Base-by-base conservation (phyloP, 1,140 invertebrate species). In the Rhyacophila brunnea region DNA sequence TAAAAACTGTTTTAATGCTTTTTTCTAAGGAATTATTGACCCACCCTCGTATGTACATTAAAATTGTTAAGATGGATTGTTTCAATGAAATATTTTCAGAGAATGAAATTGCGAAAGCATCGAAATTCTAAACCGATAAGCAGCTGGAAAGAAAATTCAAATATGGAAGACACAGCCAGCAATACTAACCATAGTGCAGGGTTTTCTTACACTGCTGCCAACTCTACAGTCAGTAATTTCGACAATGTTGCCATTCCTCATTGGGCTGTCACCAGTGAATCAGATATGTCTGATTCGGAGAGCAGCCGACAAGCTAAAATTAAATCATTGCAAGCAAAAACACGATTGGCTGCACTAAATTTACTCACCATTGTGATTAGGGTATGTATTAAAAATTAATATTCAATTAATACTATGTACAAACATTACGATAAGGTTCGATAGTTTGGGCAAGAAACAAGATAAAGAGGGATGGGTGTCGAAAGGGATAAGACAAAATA, bases 271-370 rank as follows among this genome's bases (percentile, higher is more conserved):
- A 79, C 75, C 1, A 79, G 77, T 65, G 77, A 79, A 60, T 77
- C 75, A 40, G 77, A 79, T 60, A 70, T 77, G 66, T 79, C 77
- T 2, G 77, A 79, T 66, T 58, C 74, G 0, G 77, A 79, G 56
- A 73, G 66, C 55, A 68, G 67, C 50, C 70, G 68, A 28, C 72
- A 75, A 52, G 71, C 72, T 19, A 76, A 77, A 58, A 54, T 79
- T 14, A 67, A 75, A 54, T 71, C 72, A 7, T 65, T 76, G 17
- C 73, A 72, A 51, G 71, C 73, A 48, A 72, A 74, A 68, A 73
- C 76, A 2, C 71, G 77, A 48, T 71, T 76, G 51, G 74, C 73
- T 67, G 74, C 75, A 47, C 71, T 76, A 9, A 78, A 78, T 68
- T 65, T 78, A 10, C 66, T 79, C 20, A 63, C 78, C 35, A 72